Percentiles rank a stretch among this genome's conserved stretches.
phyloP scores from a whole-genome alignment of 2,113 vertebrate species.

The Heterotis niloticus region DNA sequence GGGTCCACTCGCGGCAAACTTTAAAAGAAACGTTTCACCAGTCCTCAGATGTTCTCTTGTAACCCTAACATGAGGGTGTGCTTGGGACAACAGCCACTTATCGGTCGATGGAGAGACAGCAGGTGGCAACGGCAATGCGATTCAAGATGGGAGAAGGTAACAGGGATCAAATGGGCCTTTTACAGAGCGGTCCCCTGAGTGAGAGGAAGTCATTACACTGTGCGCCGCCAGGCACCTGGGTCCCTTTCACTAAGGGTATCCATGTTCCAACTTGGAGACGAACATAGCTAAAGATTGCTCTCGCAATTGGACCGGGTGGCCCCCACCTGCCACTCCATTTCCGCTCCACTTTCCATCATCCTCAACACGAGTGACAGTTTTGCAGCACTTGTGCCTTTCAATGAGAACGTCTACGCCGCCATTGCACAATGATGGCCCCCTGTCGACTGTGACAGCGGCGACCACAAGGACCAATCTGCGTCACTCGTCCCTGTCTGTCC shows the following conservation, averaged over 20 bases:
- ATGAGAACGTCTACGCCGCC: neutral
- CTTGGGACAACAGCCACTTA: no score
- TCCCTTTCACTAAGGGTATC: neutral
- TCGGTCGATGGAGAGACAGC: neutral
- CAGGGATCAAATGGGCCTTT: neutral
- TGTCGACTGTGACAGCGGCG: no score
- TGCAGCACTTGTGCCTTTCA: neutral
- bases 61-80: no score
- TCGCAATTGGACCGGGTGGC: no score
- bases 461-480: no score
- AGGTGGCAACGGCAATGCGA: neutral
- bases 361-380: no score
- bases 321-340: no score
- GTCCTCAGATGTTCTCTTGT: no score
- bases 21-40: no score
- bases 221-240: neutral
- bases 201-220: neutral
- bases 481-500: neutral
- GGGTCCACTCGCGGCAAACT: no score
- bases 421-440: no score
- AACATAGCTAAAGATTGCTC: neutral
- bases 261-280: neutral
- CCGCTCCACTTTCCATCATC: no score
- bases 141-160: neutral
- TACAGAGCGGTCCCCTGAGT: neutral